Base-by-base conservation (phyloP, 2,888 invertebrate species). In the Dynastes tityus region DNA sequence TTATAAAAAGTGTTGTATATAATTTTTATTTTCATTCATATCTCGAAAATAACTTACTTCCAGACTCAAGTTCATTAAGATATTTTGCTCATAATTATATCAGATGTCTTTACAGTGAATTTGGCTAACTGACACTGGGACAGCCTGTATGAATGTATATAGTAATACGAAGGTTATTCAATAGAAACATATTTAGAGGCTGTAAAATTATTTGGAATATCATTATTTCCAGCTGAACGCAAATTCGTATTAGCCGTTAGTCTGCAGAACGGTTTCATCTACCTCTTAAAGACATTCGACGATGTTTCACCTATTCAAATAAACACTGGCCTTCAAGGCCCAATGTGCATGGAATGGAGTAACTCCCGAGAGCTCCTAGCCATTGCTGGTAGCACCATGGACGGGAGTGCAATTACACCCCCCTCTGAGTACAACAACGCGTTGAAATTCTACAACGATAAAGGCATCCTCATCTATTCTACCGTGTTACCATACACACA, bases 281-380 rank as follows among this genome's bases (percentile, higher is more conserved):
- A 96, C 84, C 91, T 98, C 84, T 90, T 98, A 88, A 93, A 95
- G 81, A 96, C 96, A 27, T 98, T 96, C 87, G 98, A 98, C 89
- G 98, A 98, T 89, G 94, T 98, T 75, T 95, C 96, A 81, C 98
- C 98, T 0, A 93, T 94, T 83, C 93, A 96, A 83, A 93, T 98
- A 82, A 92, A 93, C 85, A 98, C 98, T 0, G 94, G 94, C n/a
- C 89, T 96, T 80, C 92, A 94, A 84, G 95, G 95, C 27, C 95
- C 95, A 8, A 89, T 96, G 82, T 94, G 95, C 83, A 96, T 98
- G 92, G 98, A 98, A 90, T 98, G 98, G 98, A 97, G 97, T 80
- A 98, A 98, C 88, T 97, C 97, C 1, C 93, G 97, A 49, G 97
- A 97, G 87, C 90, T 97, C 76, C 90, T 98, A 80, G 98, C 98